A percentile compares a stretch with the other conserved stretches of the same genome.
These are phyloP conservation scores for Epinephelus moara DNA, from an alignment of 2,113 vertebrate species.

Conservation along the genomic window DNA sequence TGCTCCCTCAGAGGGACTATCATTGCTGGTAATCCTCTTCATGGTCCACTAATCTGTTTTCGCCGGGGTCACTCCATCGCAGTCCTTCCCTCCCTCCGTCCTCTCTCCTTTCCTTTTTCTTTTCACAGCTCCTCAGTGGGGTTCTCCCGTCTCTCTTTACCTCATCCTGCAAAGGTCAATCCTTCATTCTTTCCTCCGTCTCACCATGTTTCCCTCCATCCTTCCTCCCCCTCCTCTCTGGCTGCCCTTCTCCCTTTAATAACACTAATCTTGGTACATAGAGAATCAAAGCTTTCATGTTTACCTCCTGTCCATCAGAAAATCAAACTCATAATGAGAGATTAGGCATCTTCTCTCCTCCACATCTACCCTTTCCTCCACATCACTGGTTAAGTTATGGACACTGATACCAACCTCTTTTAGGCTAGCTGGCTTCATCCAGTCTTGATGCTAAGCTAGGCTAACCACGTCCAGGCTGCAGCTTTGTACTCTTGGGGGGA, in stretches of 20 bases:
- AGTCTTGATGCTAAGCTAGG: neutral
- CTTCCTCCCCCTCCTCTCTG: slow-evolving; percentile 15
- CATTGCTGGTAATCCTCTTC: slow-evolving; percentile 78
- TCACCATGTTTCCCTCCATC: neutral
- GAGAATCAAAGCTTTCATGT: slow-evolving; percentile 62
- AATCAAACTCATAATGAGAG: slow-evolving; percentile 63
- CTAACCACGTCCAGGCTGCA: neutral
- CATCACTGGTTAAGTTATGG: neutral
- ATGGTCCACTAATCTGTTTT: slow-evolving; percentile 76
- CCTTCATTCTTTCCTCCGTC: slow-evolving; percentile 26
- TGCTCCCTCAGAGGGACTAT: slow-evolving; percentile 73
- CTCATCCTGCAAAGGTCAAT: slow-evolving; percentile 61
- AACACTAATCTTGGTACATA: slow-evolving; percentile 65
- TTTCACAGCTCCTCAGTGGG: slow-evolving; percentile 38
- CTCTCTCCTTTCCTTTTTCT: neutral
- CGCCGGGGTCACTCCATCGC: slow-evolving; percentile 53
- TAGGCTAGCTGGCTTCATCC: too few species aligned
- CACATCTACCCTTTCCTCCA: neutral
- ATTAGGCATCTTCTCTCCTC: slow-evolving; percentile 26
- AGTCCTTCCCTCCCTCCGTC: neutral
- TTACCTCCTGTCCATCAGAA: slow-evolving; percentile 57
- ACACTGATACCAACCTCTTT: neutral
- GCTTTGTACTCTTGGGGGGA: neutral
- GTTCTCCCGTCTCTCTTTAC: slow-evolving; percentile 37
- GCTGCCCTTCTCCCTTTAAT: slow-evolving; percentile 54